Evolutionary conservation across 23 tunicate species (phyloP).

Genomic region (Botrylloides violaceus): DNA sequence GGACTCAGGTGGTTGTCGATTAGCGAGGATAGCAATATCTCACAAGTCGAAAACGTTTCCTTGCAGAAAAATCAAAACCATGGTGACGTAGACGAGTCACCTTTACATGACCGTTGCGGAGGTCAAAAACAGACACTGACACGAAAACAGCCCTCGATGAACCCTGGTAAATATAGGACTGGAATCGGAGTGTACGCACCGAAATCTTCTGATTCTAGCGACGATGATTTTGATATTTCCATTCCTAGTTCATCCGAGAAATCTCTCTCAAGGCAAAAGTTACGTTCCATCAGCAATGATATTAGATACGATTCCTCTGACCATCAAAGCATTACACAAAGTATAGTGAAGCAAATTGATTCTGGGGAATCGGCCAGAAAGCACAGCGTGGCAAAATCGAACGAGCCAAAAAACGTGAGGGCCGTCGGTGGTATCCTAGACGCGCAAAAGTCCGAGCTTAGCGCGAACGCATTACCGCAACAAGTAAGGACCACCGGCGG

Average conservation of each 20-base stretch:
- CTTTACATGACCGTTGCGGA: too few species aligned
- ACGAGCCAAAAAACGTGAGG: conserved; percentile 52
- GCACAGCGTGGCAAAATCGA: neutral
- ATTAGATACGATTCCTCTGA: too few species aligned
- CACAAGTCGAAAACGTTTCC: neutral
- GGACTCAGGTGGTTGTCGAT: conserved; percentile 13
- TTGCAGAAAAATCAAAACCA: neutral
- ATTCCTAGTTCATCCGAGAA: neutral
- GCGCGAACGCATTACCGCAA: neutral
- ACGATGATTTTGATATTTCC: conserved; percentile 20
- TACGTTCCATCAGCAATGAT: conserved; percentile 20
- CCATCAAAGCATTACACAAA: neutral
- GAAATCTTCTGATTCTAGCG: conserved; percentile 20
- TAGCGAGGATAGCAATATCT: neutral
- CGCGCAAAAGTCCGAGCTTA: conserved; percentile 20
- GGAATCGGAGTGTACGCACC: conserved; percentile 1
- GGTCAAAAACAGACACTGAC: neutral
- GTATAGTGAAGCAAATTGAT: too few species aligned
- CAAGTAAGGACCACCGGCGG: conserved; percentile 44
- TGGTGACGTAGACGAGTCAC: neutral
- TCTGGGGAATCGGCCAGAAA: too few species aligned
- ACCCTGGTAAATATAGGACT: conserved; percentile 13
- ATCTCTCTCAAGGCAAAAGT: neutral
- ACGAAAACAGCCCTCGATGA: neutral
- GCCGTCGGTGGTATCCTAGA: conserved; percentile 75